These are phyloP conservation scores for Thecophora atra DNA, from an alignment of 2,888 invertebrate genomes.

Conservation along the genomic window DNA sequence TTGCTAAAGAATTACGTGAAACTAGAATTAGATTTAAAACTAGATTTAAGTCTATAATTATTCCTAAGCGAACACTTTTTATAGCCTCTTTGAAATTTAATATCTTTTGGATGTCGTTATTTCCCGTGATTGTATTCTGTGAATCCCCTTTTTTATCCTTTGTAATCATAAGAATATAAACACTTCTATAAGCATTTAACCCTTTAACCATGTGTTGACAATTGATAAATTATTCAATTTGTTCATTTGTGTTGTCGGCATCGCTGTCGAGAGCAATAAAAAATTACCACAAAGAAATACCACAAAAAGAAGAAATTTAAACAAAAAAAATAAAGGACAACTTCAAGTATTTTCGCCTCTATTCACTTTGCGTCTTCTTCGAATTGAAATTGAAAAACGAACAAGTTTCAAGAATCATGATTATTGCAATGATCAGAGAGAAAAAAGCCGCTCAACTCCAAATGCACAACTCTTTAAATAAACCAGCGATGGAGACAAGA, in stretches of 20 bases:
- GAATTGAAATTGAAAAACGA: not conserved
- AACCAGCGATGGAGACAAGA: not conserved
- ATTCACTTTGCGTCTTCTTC: not conserved
- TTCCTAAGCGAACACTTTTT: too few species aligned
- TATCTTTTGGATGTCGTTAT: not conserved
- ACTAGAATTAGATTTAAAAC: too few species aligned
- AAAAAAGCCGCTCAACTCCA: not conserved
- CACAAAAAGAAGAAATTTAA: not conserved
- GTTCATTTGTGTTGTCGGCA: conserved; percentile 2
- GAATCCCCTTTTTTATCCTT: too few species aligned
- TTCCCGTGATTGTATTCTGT: too few species aligned
- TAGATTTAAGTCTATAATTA: too few species aligned
- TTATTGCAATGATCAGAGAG: not conserved
- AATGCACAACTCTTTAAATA: not conserved
- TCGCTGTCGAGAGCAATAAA: not conserved
- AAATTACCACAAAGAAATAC: not conserved
- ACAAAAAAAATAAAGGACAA: too few species aligned
- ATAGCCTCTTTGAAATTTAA: too few species aligned
- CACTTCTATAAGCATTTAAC: conserved; percentile 3
- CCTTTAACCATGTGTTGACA: conserved; percentile 14
- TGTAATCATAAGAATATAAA: not conserved
- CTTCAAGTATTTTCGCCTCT: not conserved
- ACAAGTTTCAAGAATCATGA: not conserved
- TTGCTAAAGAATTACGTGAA: too few species aligned
- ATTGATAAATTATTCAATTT: not conserved